A percentile compares a stretch with the other conserved stretches of the same genome.
phyloP scores from a whole-genome alignment of 2,888 invertebrate species.

The Drosophila lutescens region DNA sequence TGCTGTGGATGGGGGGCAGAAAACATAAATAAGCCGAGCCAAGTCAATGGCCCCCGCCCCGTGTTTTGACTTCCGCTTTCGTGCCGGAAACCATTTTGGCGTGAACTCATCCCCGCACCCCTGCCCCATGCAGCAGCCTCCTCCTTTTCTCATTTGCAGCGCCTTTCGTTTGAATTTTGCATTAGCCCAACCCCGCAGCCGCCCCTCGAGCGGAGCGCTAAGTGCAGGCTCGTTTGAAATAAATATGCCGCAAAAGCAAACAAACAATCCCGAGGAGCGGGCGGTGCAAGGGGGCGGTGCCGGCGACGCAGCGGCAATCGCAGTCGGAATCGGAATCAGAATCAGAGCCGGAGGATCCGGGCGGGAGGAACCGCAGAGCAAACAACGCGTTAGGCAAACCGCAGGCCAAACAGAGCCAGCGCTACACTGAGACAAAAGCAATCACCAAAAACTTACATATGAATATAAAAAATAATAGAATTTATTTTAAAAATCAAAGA shows the following conservation, averaged over 20 bases:
- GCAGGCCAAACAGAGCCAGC: slow-evolving; percentile 53
- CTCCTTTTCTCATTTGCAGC: slow-evolving; percentile 66
- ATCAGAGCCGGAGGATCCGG: slow-evolving; percentile 1
- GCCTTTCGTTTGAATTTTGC: slow-evolving; percentile 76
- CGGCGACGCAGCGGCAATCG: slow-evolving; percentile 10
- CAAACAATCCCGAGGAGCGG: slow-evolving; percentile 68
- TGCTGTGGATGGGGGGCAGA: slow-evolving; percentile 25
- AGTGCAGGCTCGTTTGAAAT: slow-evolving; percentile 80
- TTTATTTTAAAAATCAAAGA: neutral
- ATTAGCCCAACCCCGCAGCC: slow-evolving; percentile 56
- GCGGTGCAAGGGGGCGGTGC: slow-evolving; percentile 17
- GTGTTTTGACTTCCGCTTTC: slow-evolving; percentile 70
- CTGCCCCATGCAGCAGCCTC: neutral
- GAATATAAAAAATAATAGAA: neutral
- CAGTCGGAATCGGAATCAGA: slow-evolving; percentile 18
- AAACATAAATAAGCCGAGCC: slow-evolving; percentile 72
- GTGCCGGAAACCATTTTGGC: slow-evolving; percentile 79
- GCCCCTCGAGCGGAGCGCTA: slow-evolving; percentile 41
- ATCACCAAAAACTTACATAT: neutral
- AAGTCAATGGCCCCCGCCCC: slow-evolving; percentile 45
- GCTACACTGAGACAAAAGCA: neutral
- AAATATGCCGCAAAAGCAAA: slow-evolving; percentile 81
- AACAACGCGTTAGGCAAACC: slow-evolving; percentile 71
- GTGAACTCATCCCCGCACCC: slow-evolving; percentile 55
- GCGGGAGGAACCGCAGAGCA: slow-evolving; percentile 56